Evolutionary conservation across 2,113 vertebrate genomes (phyloP).

Genomic region (Oncorhynchus kisutch): DNA sequence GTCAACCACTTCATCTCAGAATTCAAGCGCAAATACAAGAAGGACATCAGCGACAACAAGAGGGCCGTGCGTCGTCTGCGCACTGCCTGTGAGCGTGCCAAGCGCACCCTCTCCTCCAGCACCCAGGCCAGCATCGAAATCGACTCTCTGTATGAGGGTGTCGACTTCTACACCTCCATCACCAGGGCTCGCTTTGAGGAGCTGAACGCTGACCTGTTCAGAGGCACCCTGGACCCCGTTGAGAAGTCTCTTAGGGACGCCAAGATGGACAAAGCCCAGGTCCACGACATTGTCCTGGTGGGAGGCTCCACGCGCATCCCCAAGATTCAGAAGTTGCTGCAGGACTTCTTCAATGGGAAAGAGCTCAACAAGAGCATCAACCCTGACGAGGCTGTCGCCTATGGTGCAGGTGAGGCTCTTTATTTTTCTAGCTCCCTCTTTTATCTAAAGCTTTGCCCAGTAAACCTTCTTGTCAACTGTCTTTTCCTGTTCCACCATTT

Average conservation of each 20-base stretch:
- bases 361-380: slow-evolving; percentile 72
- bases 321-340: slow-evolving; percentile 73
- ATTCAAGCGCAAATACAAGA: slow-evolving; percentile 77
- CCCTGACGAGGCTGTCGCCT: slow-evolving; percentile 73
- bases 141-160: slow-evolving; percentile 87
- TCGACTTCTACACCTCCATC: slow-evolving; percentile 94
- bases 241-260: slow-evolving; percentile 71
- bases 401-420: slow-evolving; percentile 67
- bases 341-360: slow-evolving; percentile 73
- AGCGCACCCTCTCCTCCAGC: slow-evolving; percentile 77
- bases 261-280: slow-evolving; percentile 68
- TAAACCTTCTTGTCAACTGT: not conserved
- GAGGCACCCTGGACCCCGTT: slow-evolving; percentile 73
- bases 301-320: slow-evolving; percentile 74
- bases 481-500: not conserved
- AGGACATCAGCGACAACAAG: slow-evolving; percentile 76
- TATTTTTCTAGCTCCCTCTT: not conserved
- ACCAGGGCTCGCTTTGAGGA: slow-evolving; percentile 92
- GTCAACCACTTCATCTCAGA: slow-evolving; percentile 73
- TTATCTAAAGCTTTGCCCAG: not conserved
- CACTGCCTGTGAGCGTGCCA: slow-evolving; percentile 73
- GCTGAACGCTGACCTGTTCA: slow-evolving; percentile 78
- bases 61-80: slow-evolving; percentile 73
- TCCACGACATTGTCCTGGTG: slow-evolving; percentile 66
- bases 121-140: slow-evolving; percentile 77